Percentiles rank a stretch among this genome's conserved stretches.
Conservation (phyloP, 2,797 vertebrate genomes). For the Rhinoraja longicauda region DNA sequence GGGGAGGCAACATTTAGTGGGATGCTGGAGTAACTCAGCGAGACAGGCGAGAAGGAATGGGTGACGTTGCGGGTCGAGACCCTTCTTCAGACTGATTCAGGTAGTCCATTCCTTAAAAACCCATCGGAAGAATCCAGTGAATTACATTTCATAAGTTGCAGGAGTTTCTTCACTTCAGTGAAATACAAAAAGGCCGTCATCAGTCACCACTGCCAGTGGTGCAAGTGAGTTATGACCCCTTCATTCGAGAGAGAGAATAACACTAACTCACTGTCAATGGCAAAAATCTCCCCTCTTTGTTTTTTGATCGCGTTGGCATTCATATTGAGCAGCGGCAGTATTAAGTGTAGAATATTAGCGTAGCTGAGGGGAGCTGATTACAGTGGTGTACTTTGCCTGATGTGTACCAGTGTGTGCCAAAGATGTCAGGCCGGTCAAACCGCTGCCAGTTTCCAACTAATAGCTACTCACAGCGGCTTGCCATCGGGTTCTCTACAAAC, state of each 20-base stretch:
- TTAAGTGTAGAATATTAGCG: background rate
- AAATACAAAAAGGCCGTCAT: constrained; percentile 16
- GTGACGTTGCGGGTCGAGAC: too few relatives aligned
- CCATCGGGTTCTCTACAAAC: background rate
- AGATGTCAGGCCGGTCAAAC: background rate
- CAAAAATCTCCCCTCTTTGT: background rate
- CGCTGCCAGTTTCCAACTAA: background rate
- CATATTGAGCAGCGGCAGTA: background rate
- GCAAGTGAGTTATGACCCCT: constrained; percentile 13
- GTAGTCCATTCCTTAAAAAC: background rate
- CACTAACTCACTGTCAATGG: constrained; percentile 1
- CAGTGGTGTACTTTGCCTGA: background rate
- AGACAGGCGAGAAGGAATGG: background rate
- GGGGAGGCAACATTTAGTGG: too few relatives aligned
- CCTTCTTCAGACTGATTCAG: background rate
- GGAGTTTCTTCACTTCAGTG: background rate
- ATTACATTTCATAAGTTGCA: constrained; percentile 31
- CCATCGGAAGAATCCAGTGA: background rate
- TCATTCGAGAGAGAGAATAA: background rate
- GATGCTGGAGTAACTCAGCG: background rate
- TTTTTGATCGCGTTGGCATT: background rate
- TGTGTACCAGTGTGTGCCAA: background rate
- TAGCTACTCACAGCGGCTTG: background rate
- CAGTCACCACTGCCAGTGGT: constrained; percentile 6
- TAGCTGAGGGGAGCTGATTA: background rate